These are phyloP conservation scores for Pelvicachromis taeniatus DNA, from an alignment of 2,113 vertebrate species.

Conservation along the genomic window DNA sequence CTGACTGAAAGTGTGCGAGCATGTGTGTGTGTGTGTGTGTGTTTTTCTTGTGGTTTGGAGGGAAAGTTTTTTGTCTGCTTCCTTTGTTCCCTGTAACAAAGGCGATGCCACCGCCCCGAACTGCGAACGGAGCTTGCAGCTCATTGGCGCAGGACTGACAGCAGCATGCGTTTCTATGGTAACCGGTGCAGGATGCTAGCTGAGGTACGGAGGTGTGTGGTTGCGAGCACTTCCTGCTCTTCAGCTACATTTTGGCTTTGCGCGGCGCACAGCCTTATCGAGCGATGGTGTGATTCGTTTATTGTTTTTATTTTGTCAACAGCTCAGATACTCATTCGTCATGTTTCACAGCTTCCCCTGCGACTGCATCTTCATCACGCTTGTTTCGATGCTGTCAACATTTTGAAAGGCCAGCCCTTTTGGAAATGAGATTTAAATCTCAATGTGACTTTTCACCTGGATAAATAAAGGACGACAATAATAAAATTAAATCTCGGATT, in stretches of 20 bases:
- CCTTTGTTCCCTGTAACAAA: slow-evolving; percentile 21
- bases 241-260: not conserved
- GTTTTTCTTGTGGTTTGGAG: slow-evolving; percentile 11
- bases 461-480: not conserved
- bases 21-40: not conserved
- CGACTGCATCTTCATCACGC: not conserved
- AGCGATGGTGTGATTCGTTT: not conserved
- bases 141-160: slow-evolving; percentile 36
- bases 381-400: not conserved
- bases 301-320: not conserved
- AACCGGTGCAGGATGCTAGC: slow-evolving; percentile 45
- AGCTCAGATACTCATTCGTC: not conserved
- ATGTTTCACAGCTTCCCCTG: not conserved
- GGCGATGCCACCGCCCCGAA: not conserved
- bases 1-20: not conserved
- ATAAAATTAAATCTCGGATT: too few relatives aligned
- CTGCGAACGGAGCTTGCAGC: slow-evolving; percentile 37
- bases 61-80: slow-evolving; percentile 27
- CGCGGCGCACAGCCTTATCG: not conserved
- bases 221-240: slow-evolving; percentile 68
- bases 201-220: slow-evolving; percentile 60
- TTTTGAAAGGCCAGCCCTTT: not conserved
- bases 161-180: slow-evolving; percentile 39
- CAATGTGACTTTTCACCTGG: not conserved
- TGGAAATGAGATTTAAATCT: not conserved